Percentiles rank a stretch among this genome's conserved stretches.
Conservation (phyloP, 2,113 vertebrate species). For the Cyprinodon tularosa region DNA sequence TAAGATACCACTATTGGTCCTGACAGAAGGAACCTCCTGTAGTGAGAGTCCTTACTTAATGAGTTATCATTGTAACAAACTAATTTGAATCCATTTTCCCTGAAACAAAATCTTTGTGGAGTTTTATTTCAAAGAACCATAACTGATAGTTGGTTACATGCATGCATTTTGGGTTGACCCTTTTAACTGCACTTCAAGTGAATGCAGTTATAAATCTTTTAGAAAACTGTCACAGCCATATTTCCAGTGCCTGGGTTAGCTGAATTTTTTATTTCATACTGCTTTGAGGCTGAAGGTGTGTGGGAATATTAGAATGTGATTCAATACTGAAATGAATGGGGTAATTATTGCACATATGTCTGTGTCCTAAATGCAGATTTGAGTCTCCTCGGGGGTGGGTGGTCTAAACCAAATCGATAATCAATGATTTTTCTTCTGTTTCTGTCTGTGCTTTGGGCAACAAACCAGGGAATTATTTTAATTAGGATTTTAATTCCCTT, state of each 20-base stretch:
- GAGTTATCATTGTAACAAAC: neutral
- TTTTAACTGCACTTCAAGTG: neutral
- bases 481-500: slow-evolving; percentile 3
- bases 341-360: slow-evolving; percentile 1
- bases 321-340: slow-evolving; percentile 5
- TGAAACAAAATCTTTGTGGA: neutral
- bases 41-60: neutral
- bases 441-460: slow-evolving; percentile 29
- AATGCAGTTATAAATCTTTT: slow-evolving; percentile 75
- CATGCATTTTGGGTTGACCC: slow-evolving; percentile 40
- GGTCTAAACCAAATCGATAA: slow-evolving; percentile 15
- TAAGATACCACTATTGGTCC: neutral
- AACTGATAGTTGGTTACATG: neutral
- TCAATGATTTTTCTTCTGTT: slow-evolving; percentile 57
- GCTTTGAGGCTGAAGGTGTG: slow-evolving; percentile 30
- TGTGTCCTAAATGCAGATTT: slow-evolving; percentile 42
- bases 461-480: slow-evolving; percentile 36
- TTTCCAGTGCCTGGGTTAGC: slow-evolving; percentile 50
- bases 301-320: neutral
- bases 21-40: neutral
- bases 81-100: neutral
- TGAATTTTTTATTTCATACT: slow-evolving; percentile 70
- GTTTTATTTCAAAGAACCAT: neutral
- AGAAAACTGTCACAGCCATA: slow-evolving; percentile 54
- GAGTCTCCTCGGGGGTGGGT: slow-evolving; percentile 10